Evolutionary conservation across 1,140 invertebrate species (phyloP).

Genomic region (Neodiprion lecontei): DNA sequence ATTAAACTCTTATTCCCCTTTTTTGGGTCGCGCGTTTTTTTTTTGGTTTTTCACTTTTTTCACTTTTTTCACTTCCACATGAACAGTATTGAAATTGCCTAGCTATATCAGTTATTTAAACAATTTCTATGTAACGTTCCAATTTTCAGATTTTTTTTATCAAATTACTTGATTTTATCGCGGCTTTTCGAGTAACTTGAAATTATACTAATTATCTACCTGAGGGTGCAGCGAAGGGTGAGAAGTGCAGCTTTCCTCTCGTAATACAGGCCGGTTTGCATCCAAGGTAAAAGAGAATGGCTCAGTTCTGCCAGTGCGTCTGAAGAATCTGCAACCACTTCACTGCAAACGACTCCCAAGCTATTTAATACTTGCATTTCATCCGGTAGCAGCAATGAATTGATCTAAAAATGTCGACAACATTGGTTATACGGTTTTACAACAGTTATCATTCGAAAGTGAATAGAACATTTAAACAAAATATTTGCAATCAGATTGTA

Average conservation of each 20-base stretch:
- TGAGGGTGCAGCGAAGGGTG: constrained; percentile 45
- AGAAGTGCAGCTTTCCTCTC: constrained; percentile 46
- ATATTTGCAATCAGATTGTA: neutral
- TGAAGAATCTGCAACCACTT: constrained; percentile 48
- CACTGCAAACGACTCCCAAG: constrained; percentile 44
- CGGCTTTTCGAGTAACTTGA: no score
- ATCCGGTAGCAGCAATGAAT: constrained; percentile 36
- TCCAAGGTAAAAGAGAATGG: constrained; percentile 53
- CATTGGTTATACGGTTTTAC: neutral
- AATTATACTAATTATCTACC: constrained; percentile 26
- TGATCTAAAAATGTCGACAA: constrained; percentile 29
- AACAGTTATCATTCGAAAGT: neutral
- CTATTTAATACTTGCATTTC: constrained; percentile 39
- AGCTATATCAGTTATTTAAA: no score
- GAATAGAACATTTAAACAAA: constrained; percentile 8
- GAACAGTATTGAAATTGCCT: no score
- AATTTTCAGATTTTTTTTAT: no score
- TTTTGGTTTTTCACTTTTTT: neutral
- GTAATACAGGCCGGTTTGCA: constrained; percentile 47
- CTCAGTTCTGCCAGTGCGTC: constrained; percentile 50
- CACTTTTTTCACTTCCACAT: neutral
- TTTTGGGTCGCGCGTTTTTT: no score
- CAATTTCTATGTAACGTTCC: no score
- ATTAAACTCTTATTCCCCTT: no score
- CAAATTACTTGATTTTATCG: no score